A percentile compares a stretch with the other conserved stretches of the same genome.
Evolutionary conservation across 2,797 vertebrate species (phyloP).

Genomic region (Uromys caudimaculatus): DNA sequence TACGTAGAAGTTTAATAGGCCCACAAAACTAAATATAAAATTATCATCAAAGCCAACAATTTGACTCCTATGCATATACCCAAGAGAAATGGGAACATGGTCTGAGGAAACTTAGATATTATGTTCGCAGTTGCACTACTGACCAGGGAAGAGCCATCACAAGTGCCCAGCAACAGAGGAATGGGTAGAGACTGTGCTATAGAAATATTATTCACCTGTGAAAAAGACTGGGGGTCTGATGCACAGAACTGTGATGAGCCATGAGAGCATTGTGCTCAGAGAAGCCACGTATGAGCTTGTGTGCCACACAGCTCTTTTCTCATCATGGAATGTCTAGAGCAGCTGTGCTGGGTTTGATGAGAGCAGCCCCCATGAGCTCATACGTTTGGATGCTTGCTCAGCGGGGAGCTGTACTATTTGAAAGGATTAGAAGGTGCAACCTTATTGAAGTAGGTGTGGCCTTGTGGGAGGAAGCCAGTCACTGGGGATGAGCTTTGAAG

Average conservation of each 20-base stretch:
- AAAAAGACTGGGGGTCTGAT: not conserved
- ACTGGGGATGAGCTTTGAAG: not conserved
- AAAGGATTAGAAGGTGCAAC: too few relatives aligned
- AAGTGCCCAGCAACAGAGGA: not conserved
- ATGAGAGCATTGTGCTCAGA: not conserved
- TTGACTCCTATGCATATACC: not conserved
- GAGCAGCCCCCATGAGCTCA: not conserved
- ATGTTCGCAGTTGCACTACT: not conserved
- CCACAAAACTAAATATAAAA: not conserved
- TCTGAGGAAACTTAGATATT: not conserved
- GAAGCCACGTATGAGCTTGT: not conserved
- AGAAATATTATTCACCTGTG: not conserved
- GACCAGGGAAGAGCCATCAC: not conserved
- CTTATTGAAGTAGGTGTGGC: not conserved
- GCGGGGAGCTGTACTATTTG: not conserved
- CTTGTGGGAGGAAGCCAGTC: not conserved
- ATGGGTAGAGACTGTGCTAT: too few relatives aligned
- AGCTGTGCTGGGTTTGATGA: not conserved
- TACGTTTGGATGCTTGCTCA: not conserved
- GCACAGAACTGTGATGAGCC: rapidly evolving
- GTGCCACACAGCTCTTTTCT: not conserved
- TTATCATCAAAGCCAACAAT: not conserved
- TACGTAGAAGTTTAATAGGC: not conserved
- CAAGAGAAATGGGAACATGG: not conserved
- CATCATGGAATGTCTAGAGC: not conserved